phyloP scores from a whole-genome alignment of 2,888 invertebrate genomes.

The Petrolisthes manimaculis region DNA sequence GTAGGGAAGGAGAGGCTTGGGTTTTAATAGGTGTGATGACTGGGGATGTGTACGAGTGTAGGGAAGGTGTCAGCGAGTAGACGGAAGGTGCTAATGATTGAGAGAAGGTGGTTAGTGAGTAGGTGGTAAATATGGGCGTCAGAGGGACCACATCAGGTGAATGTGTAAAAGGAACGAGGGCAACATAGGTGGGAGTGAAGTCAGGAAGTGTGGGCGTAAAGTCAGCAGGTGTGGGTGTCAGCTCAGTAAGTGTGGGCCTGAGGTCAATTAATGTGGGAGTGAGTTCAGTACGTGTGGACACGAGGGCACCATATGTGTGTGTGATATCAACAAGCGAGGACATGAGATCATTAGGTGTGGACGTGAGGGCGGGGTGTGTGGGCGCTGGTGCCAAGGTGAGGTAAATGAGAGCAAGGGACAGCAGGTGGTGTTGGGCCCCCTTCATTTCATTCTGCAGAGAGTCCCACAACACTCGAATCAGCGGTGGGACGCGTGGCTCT shows the following conservation, averaged over 20 bases:
- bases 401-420: not conserved
- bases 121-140: too few relatives aligned
- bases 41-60: too few relatives aligned
- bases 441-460: slow-evolving; percentile 7
- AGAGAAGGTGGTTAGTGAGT: too few relatives aligned
- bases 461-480: not conserved
- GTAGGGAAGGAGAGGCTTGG: not conserved
- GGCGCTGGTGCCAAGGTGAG: not conserved
- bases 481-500: too few relatives aligned
- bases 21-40: not conserved
- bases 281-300: not conserved
- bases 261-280: not conserved
- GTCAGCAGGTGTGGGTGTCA: not conserved
- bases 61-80: too few relatives aligned
- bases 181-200: not conserved
- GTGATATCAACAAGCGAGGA: not conserved
- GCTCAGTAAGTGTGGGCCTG: not conserved
- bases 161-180: too few relatives aligned
- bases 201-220: not conserved
- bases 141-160: too few relatives aligned
- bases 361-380: not conserved
- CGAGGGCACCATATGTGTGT: not conserved
- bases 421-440: not conserved
- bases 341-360: not conserved
- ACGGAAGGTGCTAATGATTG: too few relatives aligned